phyloP scores from a whole-genome alignment of 2,113 vertebrate genomes.

The Otis tarda region DNA sequence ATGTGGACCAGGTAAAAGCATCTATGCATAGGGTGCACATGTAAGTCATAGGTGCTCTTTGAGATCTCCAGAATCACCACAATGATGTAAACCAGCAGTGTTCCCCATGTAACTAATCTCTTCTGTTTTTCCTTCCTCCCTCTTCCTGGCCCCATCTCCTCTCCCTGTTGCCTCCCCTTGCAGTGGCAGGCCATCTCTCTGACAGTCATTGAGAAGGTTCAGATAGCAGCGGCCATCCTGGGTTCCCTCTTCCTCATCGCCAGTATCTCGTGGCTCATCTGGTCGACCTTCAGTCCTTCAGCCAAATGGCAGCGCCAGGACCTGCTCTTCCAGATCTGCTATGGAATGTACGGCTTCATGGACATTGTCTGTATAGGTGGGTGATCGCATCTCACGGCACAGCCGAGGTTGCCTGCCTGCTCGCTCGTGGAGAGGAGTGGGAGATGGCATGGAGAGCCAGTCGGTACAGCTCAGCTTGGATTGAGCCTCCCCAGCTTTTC shows the following conservation, averaged over 20 bases:
- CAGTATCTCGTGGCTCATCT: conserved; percentile 99
- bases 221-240: conserved; percentile 96
- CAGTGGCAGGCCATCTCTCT: conserved; percentile 99
- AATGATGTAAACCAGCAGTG: neutral
- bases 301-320: conserved; percentile 99
- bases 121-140: neutral
- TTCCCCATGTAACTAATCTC: neutral
- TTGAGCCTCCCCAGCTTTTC: neutral
- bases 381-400: neutral
- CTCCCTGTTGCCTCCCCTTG: neutral
- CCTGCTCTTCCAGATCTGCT: conserved; percentile 99
- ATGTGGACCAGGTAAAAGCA: neutral
- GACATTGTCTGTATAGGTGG: conserved; percentile 98
- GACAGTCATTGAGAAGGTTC: conserved; percentile 98
- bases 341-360: conserved; percentile 99
- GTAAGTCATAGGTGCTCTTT: neutral
- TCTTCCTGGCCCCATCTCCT: neutral
- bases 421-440: neutral
- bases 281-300: conserved; percentile 97
- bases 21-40: neutral
- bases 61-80: neutral
- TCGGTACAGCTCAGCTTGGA: neutral
- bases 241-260: conserved; percentile 98
- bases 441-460: neutral
- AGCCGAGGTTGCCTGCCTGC: accelerated